Base-by-base conservation (phyloP, 2,888 invertebrate species). In the Serripes groenlandicus region DNA sequence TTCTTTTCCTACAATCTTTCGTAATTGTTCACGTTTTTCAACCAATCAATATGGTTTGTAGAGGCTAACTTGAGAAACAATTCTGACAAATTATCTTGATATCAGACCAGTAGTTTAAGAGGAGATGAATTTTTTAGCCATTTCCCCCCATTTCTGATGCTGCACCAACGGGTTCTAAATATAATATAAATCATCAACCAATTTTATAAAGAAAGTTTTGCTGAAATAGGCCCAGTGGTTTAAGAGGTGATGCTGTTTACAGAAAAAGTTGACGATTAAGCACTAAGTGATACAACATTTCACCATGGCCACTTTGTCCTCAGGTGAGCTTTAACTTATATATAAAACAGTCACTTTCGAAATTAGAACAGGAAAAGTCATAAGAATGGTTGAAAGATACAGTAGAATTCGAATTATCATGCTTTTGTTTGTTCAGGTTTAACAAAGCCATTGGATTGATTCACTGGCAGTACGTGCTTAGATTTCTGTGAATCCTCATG, bases 401-500 rank as follows among this genome's bases (percentile, higher is more conserved):
- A 21, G 21, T 3, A 49, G 21, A 21, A 21, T 49, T 49, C 7
- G 18, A 3, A 5, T 15, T 5, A 3, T 26, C 42, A 66, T 26
- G 66, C 23, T n/a, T 66, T 66, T 15, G 23, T 66, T 42, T 66
- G 66, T 66, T 66, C 66, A 42, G 26, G 52, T 34, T 71, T 71
- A 11, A 54, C 56, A 56, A 32, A 56, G n/a, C 71, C 71, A 35
- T 71, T 71, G 3, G 71, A 4, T 18, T 73, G 73, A 26, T 60
- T 62, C 21, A 26, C 28, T 26, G 73, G 73, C 30, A 73, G 28
- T 2, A 37, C 28, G 15, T 28, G 30, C 7, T 34, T 58, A 18
- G 62, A 23, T 56, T 62, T 62, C 11, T 76, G 58, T 9, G 75
- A 66, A 64, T 81, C 78, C 56, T 87, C 88, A 3, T 88, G 76